A percentile compares a stretch with the other conserved stretches of the same genome.
Conservation (phyloP, 2,888 invertebrate genomes). For the Eubasilissa splendida region DNA sequence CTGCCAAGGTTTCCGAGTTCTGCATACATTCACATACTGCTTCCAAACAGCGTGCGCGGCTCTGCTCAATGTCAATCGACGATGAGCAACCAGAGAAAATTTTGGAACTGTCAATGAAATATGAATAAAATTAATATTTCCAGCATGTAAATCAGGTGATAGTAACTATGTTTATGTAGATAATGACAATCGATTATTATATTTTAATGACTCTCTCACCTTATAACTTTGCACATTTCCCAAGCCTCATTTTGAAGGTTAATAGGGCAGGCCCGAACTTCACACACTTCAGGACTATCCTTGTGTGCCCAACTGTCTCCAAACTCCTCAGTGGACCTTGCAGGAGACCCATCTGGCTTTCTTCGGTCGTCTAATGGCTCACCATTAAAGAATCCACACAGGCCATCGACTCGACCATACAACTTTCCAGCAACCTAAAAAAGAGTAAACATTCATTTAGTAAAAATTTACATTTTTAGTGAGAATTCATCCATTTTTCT, state of each 20-base stretch:
- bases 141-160: no score
- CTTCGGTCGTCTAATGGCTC: conserved; percentile 78
- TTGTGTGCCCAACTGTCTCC: conserved; percentile 83
- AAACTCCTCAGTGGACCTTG: conserved; percentile 79
- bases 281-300: conserved; percentile 72
- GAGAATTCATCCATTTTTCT: background rate
- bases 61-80: conserved; percentile 78
- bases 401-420: conserved; percentile 79
- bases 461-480: conserved; percentile 15
- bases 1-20: conserved; percentile 59
- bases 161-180: background rate
- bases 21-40: conserved; percentile 83
- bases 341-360: conserved; percentile 77
- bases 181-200: background rate
- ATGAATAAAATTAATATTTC: background rate
- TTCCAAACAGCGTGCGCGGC: conserved; percentile 82
- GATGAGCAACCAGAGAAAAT: conserved; percentile 78
- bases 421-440: conserved; percentile 73
- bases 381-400: conserved; percentile 86
- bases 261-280: conserved; percentile 75
- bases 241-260: conserved; percentile 77
- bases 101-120: conserved; percentile 69
- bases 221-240: conserved; percentile 79
- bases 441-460: conserved; percentile 30
- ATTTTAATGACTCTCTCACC: conserved; percentile 63